A percentile compares a stretch with the other conserved stretches of the same genome.
phyloP scores from a whole-genome alignment of 1,140 invertebrate genomes.

The Heliconius nattereri region DNA sequence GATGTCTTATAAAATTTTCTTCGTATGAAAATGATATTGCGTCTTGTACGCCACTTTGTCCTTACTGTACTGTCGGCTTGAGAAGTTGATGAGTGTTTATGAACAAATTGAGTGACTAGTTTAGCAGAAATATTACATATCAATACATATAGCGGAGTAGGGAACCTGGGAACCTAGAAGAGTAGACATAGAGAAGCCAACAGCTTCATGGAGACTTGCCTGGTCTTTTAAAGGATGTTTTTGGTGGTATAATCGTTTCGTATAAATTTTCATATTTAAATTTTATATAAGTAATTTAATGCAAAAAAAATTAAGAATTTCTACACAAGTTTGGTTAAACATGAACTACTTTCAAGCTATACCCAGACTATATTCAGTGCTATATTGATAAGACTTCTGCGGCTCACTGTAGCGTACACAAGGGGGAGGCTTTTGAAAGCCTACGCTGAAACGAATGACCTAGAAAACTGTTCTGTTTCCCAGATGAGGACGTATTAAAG shows the following conservation, averaged over 20 bases:
- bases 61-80: conserved; percentile 29
- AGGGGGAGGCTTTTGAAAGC: conserved; percentile 41
- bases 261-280: too few species aligned
- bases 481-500: conserved; percentile 41
- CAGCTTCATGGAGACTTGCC: too few species aligned
- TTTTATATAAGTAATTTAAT: too few species aligned
- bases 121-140: background rate
- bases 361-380: background rate
- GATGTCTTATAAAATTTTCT: conserved; percentile 37
- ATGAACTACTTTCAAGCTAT: background rate
- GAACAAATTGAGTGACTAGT: background rate
- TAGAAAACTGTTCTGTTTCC: conserved; percentile 47
- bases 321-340: background rate
- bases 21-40: conserved; percentile 44
- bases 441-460: conserved; percentile 50
- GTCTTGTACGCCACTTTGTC: conserved; percentile 40
- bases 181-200: too few species aligned
- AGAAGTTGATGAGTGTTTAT: background rate
- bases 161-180: too few species aligned
- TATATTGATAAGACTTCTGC: conserved; percentile 22
- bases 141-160: too few species aligned
- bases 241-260: too few species aligned
- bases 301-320: too few species aligned
- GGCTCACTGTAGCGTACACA: conserved; percentile 32
- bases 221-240: too few species aligned